Percentiles rank a stretch among this genome's conserved stretches.
Conservation (phyloP, 2,113 vertebrate species). For the Platysteira castanea region DNA sequence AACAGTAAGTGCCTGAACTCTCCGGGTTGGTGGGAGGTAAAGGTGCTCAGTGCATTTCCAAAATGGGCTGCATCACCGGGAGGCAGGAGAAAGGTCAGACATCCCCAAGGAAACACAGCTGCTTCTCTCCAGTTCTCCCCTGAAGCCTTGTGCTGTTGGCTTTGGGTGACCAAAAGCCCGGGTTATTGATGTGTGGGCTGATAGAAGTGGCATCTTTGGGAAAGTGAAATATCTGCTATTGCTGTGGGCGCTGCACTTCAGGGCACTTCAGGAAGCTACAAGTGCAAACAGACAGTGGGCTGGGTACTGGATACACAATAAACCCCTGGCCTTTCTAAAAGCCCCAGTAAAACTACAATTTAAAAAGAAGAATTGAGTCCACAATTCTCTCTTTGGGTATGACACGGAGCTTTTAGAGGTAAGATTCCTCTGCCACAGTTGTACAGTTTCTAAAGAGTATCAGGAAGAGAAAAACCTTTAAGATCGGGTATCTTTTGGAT, state of each 20-base stretch:
- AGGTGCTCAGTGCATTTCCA: background rate
- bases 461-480: background rate
- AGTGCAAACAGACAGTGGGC: background rate
- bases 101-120: background rate
- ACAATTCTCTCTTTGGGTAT: background rate
- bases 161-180: background rate
- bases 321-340: background rate
- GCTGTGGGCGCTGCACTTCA: background rate
- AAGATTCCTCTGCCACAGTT: background rate
- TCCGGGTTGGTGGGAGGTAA: background rate
- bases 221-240: background rate
- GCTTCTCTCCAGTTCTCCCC: background rate
- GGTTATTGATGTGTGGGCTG: background rate
- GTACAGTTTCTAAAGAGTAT: background rate
- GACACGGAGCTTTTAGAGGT: background rate
- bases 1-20: background rate
- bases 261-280: background rate
- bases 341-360: background rate
- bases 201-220: background rate
- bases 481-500: background rate
- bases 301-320: background rate
- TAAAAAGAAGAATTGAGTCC: background rate
- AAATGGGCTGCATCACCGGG: background rate
- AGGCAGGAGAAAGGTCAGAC: background rate
- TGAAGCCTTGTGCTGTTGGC: background rate